A percentile compares a stretch with the other conserved stretches of the same genome.
Evolutionary conservation across 2,888 invertebrate species (phyloP).

Genomic region (Ethmia dodecea): DNA sequence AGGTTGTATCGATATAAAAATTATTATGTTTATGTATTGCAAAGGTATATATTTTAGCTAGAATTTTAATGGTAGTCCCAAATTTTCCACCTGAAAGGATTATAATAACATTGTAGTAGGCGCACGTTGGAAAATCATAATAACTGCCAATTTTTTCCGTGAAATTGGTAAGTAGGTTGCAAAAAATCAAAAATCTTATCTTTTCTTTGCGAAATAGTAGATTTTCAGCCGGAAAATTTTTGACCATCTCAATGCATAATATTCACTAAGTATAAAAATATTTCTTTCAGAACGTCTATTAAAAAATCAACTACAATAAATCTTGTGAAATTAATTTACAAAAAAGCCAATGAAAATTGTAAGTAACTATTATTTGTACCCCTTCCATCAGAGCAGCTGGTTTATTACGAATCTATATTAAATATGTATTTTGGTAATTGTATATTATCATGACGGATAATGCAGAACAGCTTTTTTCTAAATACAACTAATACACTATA

Average conservation of each 20-base stretch:
- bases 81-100: too few relatives aligned
- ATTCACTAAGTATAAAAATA: conserved; percentile 75
- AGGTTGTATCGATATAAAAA: conserved; percentile 28
- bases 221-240: conserved; percentile 6
- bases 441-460: conserved; percentile 8
- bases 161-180: too few relatives aligned
- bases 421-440: conserved; percentile 13
- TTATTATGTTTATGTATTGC: conserved; percentile 37
- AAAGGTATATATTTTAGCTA: conserved; percentile 41
- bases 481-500: conserved; percentile 63
- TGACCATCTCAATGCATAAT: conserved; percentile 29
- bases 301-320: conserved; percentile 31
- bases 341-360: conserved; percentile 57
- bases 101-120: too few relatives aligned
- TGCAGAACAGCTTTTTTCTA: conserved; percentile 20
- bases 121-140: too few relatives aligned
- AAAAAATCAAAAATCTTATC: background rate
- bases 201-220: too few relatives aligned
- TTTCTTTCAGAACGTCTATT: conserved; percentile 64
- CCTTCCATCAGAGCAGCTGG: conserved; percentile 68
- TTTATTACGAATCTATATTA: conserved; percentile 33
- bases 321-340: conserved; percentile 44
- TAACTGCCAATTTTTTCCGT: too few relatives aligned
- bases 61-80: conserved; percentile 28
- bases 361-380: conserved; percentile 16